Evolutionary conservation across 2,888 invertebrate genomes (phyloP).

Genomic region (Pammene fasciana): DNA sequence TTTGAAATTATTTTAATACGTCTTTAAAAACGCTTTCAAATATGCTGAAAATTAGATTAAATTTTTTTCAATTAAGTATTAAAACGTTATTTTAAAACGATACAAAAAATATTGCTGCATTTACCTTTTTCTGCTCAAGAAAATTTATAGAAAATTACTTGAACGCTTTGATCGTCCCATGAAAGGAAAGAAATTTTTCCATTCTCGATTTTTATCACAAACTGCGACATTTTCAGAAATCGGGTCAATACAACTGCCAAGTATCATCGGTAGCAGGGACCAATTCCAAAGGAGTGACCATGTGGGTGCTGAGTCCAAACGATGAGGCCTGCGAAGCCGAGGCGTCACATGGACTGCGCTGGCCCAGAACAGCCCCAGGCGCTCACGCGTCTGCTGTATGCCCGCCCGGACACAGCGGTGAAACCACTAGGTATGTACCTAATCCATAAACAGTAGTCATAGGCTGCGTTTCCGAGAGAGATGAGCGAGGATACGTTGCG

Average conservation of each 20-base stretch:
- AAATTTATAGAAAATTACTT: not conserved
- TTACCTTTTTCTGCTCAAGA: not conserved
- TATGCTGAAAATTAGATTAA: not conserved
- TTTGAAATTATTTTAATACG: not conserved
- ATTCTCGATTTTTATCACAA: too few species aligned
- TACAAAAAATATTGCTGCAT: too few species aligned
- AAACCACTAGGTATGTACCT: constrained; percentile 64
- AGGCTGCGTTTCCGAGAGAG: too few species aligned
- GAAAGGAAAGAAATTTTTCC: too few species aligned
- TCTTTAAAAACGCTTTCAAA: not conserved
- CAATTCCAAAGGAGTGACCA: constrained; percentile 82
- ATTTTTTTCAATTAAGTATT: too few species aligned
- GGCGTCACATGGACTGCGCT: constrained; percentile 81
- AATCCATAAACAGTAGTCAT: too few species aligned
- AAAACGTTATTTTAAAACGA: too few species aligned
- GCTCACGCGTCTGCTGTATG: constrained; percentile 83
- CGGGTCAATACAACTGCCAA: constrained; percentile 89
- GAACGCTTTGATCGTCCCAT: not conserved
- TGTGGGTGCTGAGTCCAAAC: constrained; percentile 86
- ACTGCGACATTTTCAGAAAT: constrained; percentile 82
- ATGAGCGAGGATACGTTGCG: too few species aligned
- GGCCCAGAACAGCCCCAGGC: constrained; percentile 88
- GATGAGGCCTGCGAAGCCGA: constrained; percentile 78
- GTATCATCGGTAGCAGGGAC: constrained; percentile 83
- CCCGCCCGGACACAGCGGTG: constrained; percentile 81